A percentile compares a stretch with the other conserved stretches of the same genome.
Conservation (phyloP, 2,113 vertebrate species). For the Sisor rabdophorus region DNA sequence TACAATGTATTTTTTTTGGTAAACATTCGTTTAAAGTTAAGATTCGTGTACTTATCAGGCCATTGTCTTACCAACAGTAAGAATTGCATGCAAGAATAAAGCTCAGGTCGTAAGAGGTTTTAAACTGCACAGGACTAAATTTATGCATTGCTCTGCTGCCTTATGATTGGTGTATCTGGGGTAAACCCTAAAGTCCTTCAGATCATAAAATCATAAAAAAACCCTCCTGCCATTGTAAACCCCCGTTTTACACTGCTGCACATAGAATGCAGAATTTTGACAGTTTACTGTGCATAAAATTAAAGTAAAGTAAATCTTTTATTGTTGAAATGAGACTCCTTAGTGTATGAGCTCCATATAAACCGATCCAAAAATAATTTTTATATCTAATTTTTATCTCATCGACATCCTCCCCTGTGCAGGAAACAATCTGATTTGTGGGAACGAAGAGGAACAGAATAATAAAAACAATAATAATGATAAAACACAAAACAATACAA, state of each 20-base stretch:
- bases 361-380: conserved; percentile 12
- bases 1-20: no score
- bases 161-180: background rate
- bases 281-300: background rate
- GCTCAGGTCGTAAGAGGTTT: background rate
- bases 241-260: background rate
- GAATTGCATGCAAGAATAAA: no score
- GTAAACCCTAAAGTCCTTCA: background rate
- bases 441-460: conserved; percentile 61
- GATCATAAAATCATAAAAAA: background rate
- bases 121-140: background rate
- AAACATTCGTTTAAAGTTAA: no score
- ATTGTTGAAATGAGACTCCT: conserved; percentile 25
- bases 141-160: background rate
- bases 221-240: background rate
- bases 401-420: conserved; percentile 63
- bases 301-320: conserved; percentile 4
- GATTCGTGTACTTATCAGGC: no score
- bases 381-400: conserved; percentile 52
- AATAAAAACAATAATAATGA: conserved; percentile 49
- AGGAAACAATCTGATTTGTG: conserved; percentile 73
- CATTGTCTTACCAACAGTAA: no score
- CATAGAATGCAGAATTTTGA: no score
- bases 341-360: conserved; percentile 32
- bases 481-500: conserved; percentile 43